A percentile compares a stretch with the other conserved stretches of the same genome.
These are phyloP conservation scores for Drosophila carrolli DNA, from an alignment of 1,140 invertebrate genomes.

Conservation along the genomic window DNA sequence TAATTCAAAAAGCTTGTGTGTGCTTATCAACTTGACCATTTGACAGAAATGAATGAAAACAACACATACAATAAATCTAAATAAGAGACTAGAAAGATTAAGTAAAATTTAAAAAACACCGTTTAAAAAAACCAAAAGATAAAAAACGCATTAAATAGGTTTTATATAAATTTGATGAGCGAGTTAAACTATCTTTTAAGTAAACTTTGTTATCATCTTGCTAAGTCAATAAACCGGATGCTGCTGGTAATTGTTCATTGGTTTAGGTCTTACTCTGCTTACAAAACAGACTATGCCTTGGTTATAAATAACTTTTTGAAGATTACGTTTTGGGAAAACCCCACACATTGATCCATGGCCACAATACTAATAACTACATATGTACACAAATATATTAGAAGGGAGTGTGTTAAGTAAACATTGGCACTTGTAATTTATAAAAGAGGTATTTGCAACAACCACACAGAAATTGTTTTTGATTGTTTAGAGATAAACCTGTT, in stretches of 20 bases:
- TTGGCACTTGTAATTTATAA: background rate
- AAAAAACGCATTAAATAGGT: background rate
- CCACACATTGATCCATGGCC: background rate
- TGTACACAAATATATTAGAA: background rate
- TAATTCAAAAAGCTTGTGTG: background rate
- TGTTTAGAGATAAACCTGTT: no score
- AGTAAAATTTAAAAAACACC: background rate
- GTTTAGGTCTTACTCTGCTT: background rate
- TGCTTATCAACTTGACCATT: constrained; percentile 17
- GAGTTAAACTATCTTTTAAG: background rate
- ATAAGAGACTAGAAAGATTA: background rate
- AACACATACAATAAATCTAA: background rate
- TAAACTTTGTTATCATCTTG: background rate
- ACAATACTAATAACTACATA: background rate
- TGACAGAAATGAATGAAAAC: constrained; percentile 13
- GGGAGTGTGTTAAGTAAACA: background rate
- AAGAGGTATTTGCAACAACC: background rate
- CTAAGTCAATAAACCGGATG: constrained; percentile 40
- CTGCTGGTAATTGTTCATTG: constrained; percentile 1
- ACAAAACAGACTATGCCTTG: constrained; percentile 5
- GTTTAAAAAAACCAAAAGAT: background rate
- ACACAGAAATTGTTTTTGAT: no score
- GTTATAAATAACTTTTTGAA: constrained; percentile 15
- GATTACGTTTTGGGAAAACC: constrained; percentile 33
- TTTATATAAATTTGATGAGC: background rate